These are phyloP conservation scores for Chironomus striatipennis DNA, from an alignment of 1,140 invertebrate genomes.

Conservation along the genomic window DNA sequence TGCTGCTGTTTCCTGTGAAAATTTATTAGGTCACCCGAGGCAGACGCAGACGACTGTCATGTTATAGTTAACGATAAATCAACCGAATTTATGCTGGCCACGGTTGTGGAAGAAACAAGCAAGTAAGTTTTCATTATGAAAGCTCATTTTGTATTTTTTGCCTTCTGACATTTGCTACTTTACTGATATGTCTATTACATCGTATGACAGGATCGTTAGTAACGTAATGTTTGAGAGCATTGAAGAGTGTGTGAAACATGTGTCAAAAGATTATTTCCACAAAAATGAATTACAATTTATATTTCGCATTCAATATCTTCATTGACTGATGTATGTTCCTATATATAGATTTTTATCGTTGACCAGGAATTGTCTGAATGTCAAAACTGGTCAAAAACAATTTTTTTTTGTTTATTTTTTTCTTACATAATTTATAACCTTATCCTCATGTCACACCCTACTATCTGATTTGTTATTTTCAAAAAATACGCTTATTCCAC, in stretches of 20 bases:
- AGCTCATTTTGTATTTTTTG: not conserved
- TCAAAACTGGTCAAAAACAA: too few species aligned
- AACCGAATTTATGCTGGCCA: constrained; percentile 78
- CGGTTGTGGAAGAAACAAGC: constrained; percentile 69
- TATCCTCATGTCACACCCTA: too few species aligned
- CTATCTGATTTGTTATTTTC: too few species aligned
- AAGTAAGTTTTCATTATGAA: constrained; percentile 44
- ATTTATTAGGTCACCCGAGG: constrained; percentile 40
- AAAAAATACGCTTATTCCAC: too few species aligned
- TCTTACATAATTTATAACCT: too few species aligned
- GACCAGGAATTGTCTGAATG: too few species aligned
- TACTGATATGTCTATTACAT: too few species aligned
- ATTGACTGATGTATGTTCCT: too few species aligned
- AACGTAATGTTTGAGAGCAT: not conserved
- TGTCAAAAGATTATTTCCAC: not conserved
- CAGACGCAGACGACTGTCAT: constrained; percentile 61
- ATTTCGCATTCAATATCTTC: too few species aligned
- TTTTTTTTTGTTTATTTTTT: too few species aligned
- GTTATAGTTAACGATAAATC: constrained; percentile 84
- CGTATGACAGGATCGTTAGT: not conserved
- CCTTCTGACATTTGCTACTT: too few species aligned
- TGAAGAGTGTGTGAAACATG: not conserved
- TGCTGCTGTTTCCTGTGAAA: not conserved
- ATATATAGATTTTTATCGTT: too few species aligned
- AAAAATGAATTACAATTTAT: not conserved